Evolutionary conservation across 2,113 vertebrate genomes (phyloP).

Genomic region (Scopus umbretta): DNA sequence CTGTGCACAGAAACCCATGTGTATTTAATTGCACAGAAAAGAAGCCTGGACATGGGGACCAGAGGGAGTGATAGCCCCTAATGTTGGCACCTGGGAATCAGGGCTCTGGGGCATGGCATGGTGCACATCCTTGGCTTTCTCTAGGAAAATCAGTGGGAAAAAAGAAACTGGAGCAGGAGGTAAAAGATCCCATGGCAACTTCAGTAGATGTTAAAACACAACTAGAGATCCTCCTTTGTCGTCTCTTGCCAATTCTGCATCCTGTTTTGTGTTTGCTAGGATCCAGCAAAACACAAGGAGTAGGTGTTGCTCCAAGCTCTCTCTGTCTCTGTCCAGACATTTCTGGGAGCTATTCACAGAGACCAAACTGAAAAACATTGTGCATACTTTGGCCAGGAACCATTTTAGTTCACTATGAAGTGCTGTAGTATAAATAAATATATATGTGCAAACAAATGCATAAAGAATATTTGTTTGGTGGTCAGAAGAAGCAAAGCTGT

Average conservation of each 20-base stretch:
- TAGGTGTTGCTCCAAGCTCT: neutral
- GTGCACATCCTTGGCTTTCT: neutral
- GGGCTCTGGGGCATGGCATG: neutral
- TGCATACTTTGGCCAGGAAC: neutral
- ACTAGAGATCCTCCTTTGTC: neutral
- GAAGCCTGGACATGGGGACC: neutral
- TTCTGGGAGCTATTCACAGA: slow-evolving; percentile 18
- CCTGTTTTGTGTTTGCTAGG: neutral
- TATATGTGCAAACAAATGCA: neutral
- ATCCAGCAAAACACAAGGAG: neutral
- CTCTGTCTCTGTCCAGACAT: neutral
- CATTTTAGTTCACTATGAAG: slow-evolving; percentile 8
- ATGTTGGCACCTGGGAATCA: neutral
- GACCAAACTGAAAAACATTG: neutral
- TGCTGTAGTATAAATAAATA: slow-evolving; percentile 31
- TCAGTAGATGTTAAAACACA: neutral
- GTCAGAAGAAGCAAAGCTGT: slow-evolving; percentile 24
- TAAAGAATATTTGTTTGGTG: neutral
- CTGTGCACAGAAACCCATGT: neutral
- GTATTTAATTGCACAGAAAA: neutral
- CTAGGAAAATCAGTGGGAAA: neutral
- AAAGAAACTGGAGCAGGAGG: neutral
- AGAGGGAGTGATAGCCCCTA: neutral
- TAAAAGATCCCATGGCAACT: neutral
- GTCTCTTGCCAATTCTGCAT: neutral